Conservation (phyloP, 2,113 vertebrate species). For the Gadus macrocephalus region DNA sequence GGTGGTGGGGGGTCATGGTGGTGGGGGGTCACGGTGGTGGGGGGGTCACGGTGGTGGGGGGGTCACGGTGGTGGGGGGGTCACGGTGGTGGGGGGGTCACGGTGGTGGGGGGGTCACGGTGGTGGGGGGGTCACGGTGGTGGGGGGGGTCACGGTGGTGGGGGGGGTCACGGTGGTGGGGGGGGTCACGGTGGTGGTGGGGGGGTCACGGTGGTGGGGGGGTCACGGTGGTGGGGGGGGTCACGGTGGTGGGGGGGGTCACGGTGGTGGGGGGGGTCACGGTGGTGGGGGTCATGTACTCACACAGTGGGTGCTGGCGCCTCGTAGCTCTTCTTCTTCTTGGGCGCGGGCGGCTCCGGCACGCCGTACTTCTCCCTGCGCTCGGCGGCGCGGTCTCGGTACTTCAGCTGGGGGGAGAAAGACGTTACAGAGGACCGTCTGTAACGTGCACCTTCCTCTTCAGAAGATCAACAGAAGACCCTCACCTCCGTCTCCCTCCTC, state of each 20-base stretch:
- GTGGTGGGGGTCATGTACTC: slow-evolving; percentile 13
- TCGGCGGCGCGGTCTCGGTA: slow-evolving; percentile 94
- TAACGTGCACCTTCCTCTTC: too few species aligned
- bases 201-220: too few species aligned
- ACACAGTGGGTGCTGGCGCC: slow-evolving; percentile 46
- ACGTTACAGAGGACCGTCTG: too few species aligned
- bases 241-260: too few species aligned
- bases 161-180: background rate
- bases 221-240: too few species aligned
- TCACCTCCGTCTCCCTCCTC: slow-evolving; percentile 84
- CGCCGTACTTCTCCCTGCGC: slow-evolving; percentile 88
- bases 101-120: too few species aligned
- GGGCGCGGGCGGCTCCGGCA: slow-evolving; percentile 87
- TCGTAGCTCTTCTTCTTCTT: slow-evolving; percentile 88
- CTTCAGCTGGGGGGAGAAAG: slow-evolving; percentile 75
- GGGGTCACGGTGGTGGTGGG: too few species aligned
- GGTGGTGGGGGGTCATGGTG: background rate
- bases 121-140: too few species aligned
- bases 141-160: background rate
- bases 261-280: background rate
- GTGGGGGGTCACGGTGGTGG: too few species aligned
- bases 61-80: background rate
- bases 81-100: background rate
- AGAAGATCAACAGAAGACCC: background rate
- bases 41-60: too few species aligned